Evolutionary conservation across 2,888 invertebrate species (phyloP), one percentile per base, ranked within the genome.

Genomic region (Sphaerophoria taeniata): DNA sequence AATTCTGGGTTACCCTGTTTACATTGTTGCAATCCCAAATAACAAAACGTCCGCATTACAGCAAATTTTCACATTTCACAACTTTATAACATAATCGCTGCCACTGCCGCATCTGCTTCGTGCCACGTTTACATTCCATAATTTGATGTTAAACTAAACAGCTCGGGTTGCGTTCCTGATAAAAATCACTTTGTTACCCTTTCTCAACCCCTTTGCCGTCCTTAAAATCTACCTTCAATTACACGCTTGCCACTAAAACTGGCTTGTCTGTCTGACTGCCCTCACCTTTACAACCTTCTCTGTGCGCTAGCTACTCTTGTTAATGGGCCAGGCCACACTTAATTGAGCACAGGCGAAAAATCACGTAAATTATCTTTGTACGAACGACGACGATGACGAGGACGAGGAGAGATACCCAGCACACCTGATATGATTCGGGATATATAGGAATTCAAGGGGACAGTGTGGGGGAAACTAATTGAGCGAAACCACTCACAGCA

Each of bases 61-160:
- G 58, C 80, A 73, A 85, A 76, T 85, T 81, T 85, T 56, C 76
- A 85, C 80, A 76, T 81, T 76, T 81, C 69, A 81, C 69, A 85
- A 70, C 72, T 73, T 69, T 76, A 85, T 85, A 81, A 85, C 73
- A 81, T 81, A 70, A 81, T 85, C 72, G 65, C 55, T 6, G 24
- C 76, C 73, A 81, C 76, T 85, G 77, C 55, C 11, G 24, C 76
- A 77, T 85, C 81, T 85, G 77, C 60, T 85, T 47, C 58, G 51
- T 76, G 85, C 85, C 76, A 85, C 81, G 81, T 81, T 85, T 73
- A 85, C 85, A 81, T 85, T 85, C 85, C 85, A 85, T 85, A 85
- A 85, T 85, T 85, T 74, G 80, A 81, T 85, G 85, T 81, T 65
- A 76, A 81, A 85, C 85, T 81, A 81, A 85, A 85, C 81, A 85